Percentiles rank a stretch among this genome's conserved stretches.
Evolutionary conservation across 2,797 vertebrate species (phyloP).

Genomic region (Ciconia nigra): DNA sequence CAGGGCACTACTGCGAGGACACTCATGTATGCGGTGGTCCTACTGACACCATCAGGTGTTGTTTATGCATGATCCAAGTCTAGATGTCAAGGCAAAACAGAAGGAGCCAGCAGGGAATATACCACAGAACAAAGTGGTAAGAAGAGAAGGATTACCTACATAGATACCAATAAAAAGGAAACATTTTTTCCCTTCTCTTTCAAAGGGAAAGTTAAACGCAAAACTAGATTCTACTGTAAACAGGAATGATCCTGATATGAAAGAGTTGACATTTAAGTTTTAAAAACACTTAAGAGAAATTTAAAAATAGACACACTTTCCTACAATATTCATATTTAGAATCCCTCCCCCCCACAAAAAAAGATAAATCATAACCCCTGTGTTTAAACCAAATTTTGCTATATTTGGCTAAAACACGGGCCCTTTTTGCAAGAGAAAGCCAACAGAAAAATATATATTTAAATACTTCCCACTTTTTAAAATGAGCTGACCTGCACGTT

Average conservation of each 20-base stretch:
- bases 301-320: not conserved
- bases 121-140: not conserved
- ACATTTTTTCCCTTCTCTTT: not conserved
- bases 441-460: not conserved
- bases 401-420: not conserved
- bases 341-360: too few relatives aligned
- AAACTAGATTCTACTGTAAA: not conserved
- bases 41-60: conserved; percentile 69
- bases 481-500: not conserved
- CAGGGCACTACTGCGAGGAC: conserved; percentile 22
- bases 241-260: not conserved
- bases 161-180: not conserved
- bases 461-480: not conserved
- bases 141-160: not conserved
- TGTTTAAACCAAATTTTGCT: not conserved
- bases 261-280: not conserved
- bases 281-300: not conserved
- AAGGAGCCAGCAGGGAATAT: conserved; percentile 58
- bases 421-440: not conserved
- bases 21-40: conserved; percentile 26
- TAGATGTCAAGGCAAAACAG: conserved; percentile 52
- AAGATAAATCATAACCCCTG: not conserved
- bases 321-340: not conserved
- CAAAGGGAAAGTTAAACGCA: not conserved
- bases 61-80: conserved; percentile 20